These are phyloP conservation scores for Eueremaeus valkanovi DNA, from an alignment of 2,888 invertebrate genomes.

Conservation along the genomic window DNA sequence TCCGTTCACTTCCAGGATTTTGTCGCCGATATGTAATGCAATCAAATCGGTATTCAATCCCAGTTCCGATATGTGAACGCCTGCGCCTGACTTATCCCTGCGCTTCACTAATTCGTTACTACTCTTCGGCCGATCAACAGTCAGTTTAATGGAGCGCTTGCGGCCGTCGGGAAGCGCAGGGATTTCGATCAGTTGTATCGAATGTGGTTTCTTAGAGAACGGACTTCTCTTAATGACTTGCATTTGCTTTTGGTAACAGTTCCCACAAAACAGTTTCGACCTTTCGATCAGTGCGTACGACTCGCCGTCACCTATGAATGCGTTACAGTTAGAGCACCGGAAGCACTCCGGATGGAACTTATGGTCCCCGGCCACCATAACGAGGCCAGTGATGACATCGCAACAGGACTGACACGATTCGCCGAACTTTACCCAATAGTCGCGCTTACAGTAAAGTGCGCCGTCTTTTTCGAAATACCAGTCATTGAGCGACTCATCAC, in stretches of 20 bases:
- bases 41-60: slow-evolving; percentile 67
- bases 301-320: slow-evolving; percentile 85
- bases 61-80: slow-evolving; percentile 53
- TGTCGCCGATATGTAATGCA: slow-evolving; percentile 77
- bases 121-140: slow-evolving; percentile 58
- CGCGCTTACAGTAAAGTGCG: slow-evolving; percentile 77
- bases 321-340: slow-evolving; percentile 72
- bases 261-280: slow-evolving; percentile 77
- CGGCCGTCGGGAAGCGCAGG: slow-evolving; percentile 59
- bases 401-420: slow-evolving; percentile 85
- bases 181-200: slow-evolving; percentile 76
- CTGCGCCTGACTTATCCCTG: background rate
- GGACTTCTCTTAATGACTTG: slow-evolving; percentile 53
- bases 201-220: slow-evolving; percentile 62
- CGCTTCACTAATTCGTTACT: background rate
- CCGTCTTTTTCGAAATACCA: slow-evolving; percentile 95
- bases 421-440: slow-evolving; percentile 82
- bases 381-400: slow-evolving; percentile 82
- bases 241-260: slow-evolving; percentile 70
- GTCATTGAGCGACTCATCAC: slow-evolving; percentile 73
- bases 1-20: slow-evolving; percentile 87
- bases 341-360: slow-evolving; percentile 96
- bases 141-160: slow-evolving; percentile 62
- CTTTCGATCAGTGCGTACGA: slow-evolving; percentile 87
- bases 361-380: slow-evolving; percentile 85